phyloP scores from a whole-genome alignment of 2,113 vertebrate genomes.

The Herpailurus yagouaroundi region DNA sequence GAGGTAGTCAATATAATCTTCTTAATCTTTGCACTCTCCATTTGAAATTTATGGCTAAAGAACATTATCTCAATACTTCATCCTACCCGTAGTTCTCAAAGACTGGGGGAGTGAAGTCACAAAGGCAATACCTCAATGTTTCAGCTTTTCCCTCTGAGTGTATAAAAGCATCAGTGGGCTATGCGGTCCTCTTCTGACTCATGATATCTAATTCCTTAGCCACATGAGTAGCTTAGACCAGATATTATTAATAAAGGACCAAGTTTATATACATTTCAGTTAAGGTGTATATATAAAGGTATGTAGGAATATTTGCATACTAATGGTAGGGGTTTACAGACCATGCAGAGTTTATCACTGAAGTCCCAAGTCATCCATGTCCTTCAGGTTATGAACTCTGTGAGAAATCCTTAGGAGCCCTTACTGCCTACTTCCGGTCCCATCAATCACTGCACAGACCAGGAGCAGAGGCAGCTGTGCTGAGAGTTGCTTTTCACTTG shows the following conservation, averaged over 20 bases:
- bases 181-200: neutral
- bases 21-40: neutral
- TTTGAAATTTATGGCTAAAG: neutral
- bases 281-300: neutral
- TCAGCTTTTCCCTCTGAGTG: neutral
- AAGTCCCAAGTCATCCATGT: neutral
- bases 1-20: neutral
- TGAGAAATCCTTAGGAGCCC: neutral
- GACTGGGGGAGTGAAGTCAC: neutral
- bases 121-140: neutral
- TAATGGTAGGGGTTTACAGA: neutral
- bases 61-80: neutral
- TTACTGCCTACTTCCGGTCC: neutral
- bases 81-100: neutral
- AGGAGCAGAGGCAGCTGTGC: neutral
- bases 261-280: neutral
- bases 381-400: neutral
- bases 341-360: neutral
- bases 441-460: neutral
- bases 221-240: neutral
- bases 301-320: neutral
- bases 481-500: neutral
- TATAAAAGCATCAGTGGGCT: neutral
- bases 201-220: neutral
- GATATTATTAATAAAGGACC: neutral